These are phyloP conservation scores for human (Homo sapiens) DNA, from an alignment of 2,113 vertebrate species.

Conservation along the genomic window GRCh38 chr14:95362501-95363000, in stretches of 20 bases:
- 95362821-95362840: neutral
- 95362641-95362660: accelerated
- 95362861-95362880: neutral
- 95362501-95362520: constrained; percentile 55
- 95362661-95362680: neutral
- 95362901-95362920: neutral
- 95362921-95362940: neutral
- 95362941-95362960: neutral
- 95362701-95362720: neutral
- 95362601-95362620: neutral
- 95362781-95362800: neutral
- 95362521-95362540: constrained; percentile 57
- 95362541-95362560: constrained; percentile 64
- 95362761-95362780: neutral
- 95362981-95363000: accelerated
- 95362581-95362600: accelerated
- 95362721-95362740: neutral
- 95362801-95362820: neutral
- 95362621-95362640: neutral
- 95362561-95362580: neutral
- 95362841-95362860: neutral
- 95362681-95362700: neutral
- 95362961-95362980: neutral
- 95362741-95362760: too few relatives aligned
- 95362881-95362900: neutral